Evolutionary conservation across 1,140 invertebrate species (phyloP).

Genomic region (Zophobas morio): DNA sequence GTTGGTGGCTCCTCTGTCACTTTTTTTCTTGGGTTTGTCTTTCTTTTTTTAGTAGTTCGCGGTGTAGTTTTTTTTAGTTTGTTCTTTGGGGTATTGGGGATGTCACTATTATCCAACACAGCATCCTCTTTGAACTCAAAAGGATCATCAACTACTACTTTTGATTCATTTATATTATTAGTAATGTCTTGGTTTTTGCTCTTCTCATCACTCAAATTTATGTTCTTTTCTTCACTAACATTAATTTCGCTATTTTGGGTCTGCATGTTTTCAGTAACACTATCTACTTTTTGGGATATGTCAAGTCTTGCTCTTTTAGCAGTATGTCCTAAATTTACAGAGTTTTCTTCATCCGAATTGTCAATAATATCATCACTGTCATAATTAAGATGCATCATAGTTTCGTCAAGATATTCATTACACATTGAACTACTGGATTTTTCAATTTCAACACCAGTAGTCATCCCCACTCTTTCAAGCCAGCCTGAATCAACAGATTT

Average conservation of each 20-base stretch:
- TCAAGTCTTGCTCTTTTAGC: slow-evolving; percentile 63
- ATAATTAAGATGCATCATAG: slow-evolving; percentile 51
- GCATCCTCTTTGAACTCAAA: slow-evolving; percentile 9
- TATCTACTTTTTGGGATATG: neutral
- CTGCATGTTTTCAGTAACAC: neutral
- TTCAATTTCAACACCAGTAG: slow-evolving; percentile 52
- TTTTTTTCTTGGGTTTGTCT: slow-evolving; percentile 5
- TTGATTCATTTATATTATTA: no score
- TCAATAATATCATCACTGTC: slow-evolving; percentile 74
- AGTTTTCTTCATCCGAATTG: slow-evolving; percentile 74
- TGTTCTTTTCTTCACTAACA: neutral
- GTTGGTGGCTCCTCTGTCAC: slow-evolving; percentile 3
- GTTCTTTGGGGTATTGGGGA: neutral
- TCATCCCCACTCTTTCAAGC: slow-evolving; percentile 61
- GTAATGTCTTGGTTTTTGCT: neutral
- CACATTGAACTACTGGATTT: slow-evolving; percentile 34
- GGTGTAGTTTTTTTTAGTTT: slow-evolving; percentile 3
- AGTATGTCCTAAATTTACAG: slow-evolving; percentile 52
- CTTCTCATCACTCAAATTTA: neutral
- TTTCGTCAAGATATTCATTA: slow-evolving; percentile 29
- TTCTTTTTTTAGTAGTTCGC: slow-evolving; percentile 2
- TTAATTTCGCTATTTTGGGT: neutral
- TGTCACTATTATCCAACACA: neutral
- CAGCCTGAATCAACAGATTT: slow-evolving; percentile 63
- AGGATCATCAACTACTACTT: neutral